Evolutionary conservation across 2,113 vertebrate genomes (phyloP), one percentile per base, ranked within the genome.

Genomic region (Platichthys flesus): DNA sequence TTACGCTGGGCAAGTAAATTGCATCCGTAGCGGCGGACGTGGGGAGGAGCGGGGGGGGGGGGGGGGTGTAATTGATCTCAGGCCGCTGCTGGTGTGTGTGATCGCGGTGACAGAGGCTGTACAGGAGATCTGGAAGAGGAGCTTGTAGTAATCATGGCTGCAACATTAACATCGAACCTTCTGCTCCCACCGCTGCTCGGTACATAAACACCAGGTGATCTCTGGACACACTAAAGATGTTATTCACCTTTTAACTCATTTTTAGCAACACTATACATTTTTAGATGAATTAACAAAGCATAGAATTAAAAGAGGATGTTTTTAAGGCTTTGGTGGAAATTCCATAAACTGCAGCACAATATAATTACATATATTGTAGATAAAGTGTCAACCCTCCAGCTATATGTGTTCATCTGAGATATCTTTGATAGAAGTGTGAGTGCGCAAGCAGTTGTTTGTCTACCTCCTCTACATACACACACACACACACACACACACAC

Each of bases 1-100:
- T 94, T 94, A 94, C 88, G 57, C 79, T 49, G 85, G 67, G 68
- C 23, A 60, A 86, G 90, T 90, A 94, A 94, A 94, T 91, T 94
- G 90, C 91, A 89, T 93, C 85, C 89, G 86, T 81, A 82, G 85
- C 67, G 9, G 68, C 67, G 21, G 64, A 65, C 47, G 71, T 16
- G 72, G 71, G 51, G 81, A 10, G 40, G 40, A 2, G 76, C 40
- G 62, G 70, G 68, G 54, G 81, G 74, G 71, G 0, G 5, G 51
- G 54, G 78, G 0, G 8, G 51, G 54, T 73, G 86, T 84, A 90
- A 90, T 87, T 88, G 85, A 90, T 90, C 74, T 83, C 65, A 23
- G 67, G 67, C 67, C 5, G 20, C 49, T n/a, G 54, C 28, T 51
- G 61, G 71, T 76, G 56, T 20, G 18, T n/a, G 62, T 59, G 47